A percentile compares a stretch with the other conserved stretches of the same genome.
phyloP scores from a whole-genome alignment of 2,888 invertebrate genomes.

The Melanostoma scalare region DNA sequence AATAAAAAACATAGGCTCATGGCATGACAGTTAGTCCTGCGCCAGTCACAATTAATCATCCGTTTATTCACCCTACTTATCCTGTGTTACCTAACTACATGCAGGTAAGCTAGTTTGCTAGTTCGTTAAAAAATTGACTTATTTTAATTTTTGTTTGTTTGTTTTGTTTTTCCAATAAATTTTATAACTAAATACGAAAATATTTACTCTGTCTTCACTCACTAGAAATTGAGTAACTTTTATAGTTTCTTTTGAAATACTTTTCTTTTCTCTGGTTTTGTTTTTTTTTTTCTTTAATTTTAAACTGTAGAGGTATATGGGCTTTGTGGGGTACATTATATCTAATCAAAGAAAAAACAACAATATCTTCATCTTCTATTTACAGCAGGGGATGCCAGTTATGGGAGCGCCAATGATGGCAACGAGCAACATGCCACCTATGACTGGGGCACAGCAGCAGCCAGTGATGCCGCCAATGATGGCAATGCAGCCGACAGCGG shows the following conservation, averaged over 20 bases:
- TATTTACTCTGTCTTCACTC: slow-evolving; percentile 1
- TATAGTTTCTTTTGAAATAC: background rate
- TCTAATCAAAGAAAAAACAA: background rate
- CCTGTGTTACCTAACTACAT: slow-evolving; percentile 83
- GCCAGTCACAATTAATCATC: slow-evolving; percentile 83
- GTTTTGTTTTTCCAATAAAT: background rate
- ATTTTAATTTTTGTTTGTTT: slow-evolving; percentile 25
- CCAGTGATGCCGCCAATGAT: slow-evolving; percentile 75
- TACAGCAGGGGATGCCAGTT: slow-evolving; percentile 82
- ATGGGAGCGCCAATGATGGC: slow-evolving; percentile 82
- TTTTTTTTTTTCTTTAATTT: slow-evolving; percentile 46
- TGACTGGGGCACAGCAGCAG: slow-evolving; percentile 79
- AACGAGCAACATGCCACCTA: slow-evolving; percentile 79
- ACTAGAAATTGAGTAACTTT: slow-evolving; percentile 33
- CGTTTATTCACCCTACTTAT: slow-evolving; percentile 83
- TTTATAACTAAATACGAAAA: background rate
- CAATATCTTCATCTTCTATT: slow-evolving; percentile 41
- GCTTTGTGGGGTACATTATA: background rate
- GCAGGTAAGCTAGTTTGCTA: slow-evolving; percentile 80
- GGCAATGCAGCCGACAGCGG: slow-evolving; percentile 77
- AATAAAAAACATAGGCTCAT: slow-evolving; percentile 80
- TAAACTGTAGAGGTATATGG: no score
- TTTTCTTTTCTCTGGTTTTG: background rate
- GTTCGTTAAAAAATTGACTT: slow-evolving; percentile 49
- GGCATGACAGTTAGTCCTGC: slow-evolving; percentile 83